These are phyloP conservation scores for Ifrita kowaldi DNA, from an alignment of 2,113 vertebrate genomes.

Conservation along the genomic window DNA sequence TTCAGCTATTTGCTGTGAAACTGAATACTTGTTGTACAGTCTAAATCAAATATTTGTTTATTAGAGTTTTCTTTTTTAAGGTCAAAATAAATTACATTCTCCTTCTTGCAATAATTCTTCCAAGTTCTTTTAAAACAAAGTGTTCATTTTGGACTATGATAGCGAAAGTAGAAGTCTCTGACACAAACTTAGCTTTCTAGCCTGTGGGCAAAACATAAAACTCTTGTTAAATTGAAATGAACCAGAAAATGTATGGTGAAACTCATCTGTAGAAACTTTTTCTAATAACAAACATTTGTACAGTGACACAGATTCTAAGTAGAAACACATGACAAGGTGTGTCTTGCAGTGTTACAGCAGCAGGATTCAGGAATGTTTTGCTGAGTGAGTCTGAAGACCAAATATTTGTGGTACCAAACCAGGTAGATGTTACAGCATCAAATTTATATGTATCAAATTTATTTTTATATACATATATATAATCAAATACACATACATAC, in stretches of 20 bases:
- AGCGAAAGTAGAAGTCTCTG: slow-evolving; percentile 52
- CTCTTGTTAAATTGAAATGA: slow-evolving; percentile 47
- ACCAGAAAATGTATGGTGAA: slow-evolving; percentile 50
- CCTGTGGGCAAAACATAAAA: slow-evolving; percentile 46
- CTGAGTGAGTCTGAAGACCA: neutral
- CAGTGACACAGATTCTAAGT: neutral
- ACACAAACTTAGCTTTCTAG: slow-evolving; percentile 27
- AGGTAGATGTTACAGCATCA: neutral
- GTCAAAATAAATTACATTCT: slow-evolving; percentile 14
- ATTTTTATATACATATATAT: no score
- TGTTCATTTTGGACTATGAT: neutral
- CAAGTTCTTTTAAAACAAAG: slow-evolving; percentile 51
- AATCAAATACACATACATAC: no score
- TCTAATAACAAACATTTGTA: slow-evolving; percentile 42
- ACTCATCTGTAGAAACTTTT: neutral
- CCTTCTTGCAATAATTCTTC: slow-evolving; percentile 16
- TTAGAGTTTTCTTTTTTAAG: neutral
- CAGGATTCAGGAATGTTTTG: neutral
- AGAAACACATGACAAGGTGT: neutral
- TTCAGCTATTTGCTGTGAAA: neutral
- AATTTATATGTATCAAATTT: no score
- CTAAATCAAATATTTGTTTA: neutral
- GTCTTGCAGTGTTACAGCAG: neutral
- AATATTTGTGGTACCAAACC: neutral
- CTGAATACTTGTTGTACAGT: neutral